A percentile compares a stretch with the other conserved stretches of the same genome.
phyloP scores from a whole-genome alignment of 1,140 invertebrate genomes.

The Ceratina japonica region DNA sequence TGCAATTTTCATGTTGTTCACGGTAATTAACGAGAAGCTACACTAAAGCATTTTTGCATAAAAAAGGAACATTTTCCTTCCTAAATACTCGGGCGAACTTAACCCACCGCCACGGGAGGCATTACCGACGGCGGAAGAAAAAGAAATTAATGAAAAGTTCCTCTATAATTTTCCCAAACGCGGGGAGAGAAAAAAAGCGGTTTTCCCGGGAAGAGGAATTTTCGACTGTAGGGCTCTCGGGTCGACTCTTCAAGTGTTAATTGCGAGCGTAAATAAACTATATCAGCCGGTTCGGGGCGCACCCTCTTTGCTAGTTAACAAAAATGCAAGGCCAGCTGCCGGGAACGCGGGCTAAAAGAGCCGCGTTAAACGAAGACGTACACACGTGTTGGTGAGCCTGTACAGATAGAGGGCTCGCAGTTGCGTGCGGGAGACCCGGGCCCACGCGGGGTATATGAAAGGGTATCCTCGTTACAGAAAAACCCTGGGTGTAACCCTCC shows the following conservation, averaged over 20 bases:
- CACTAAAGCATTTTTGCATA: too few species aligned
- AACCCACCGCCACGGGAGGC: too few species aligned
- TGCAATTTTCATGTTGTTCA: too few species aligned
- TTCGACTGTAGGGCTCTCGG: neutral
- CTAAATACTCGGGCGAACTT: too few species aligned
- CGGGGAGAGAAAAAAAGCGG: neutral
- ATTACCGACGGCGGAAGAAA: conserved; percentile 29
- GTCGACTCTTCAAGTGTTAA: conserved; percentile 28
- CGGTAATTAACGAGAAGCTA: too few species aligned
- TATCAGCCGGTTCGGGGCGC: conserved; percentile 33
- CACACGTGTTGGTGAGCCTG: conserved; percentile 37
- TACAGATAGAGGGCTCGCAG: conserved; percentile 24
- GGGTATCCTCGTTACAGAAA: conserved; percentile 63
- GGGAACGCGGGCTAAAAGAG: conserved; percentile 28
- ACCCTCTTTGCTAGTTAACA: conserved; percentile 38
- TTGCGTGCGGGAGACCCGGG: conserved; percentile 56
- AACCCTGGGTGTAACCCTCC: conserved; percentile 41
- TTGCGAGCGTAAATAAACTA: conserved; percentile 46
- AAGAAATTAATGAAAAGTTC: conserved; percentile 42
- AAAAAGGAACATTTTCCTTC: too few species aligned
- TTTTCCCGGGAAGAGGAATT: neutral
- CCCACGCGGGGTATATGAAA: conserved; percentile 62
- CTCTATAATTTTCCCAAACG: neutral
- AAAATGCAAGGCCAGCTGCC: conserved; percentile 40
- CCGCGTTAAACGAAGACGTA: conserved; percentile 51